Evolutionary conservation across 2,888 invertebrate species (phyloP), one percentile per base, ranked within the genome.

Genomic region (Drosophila trichaetosa): DNA sequence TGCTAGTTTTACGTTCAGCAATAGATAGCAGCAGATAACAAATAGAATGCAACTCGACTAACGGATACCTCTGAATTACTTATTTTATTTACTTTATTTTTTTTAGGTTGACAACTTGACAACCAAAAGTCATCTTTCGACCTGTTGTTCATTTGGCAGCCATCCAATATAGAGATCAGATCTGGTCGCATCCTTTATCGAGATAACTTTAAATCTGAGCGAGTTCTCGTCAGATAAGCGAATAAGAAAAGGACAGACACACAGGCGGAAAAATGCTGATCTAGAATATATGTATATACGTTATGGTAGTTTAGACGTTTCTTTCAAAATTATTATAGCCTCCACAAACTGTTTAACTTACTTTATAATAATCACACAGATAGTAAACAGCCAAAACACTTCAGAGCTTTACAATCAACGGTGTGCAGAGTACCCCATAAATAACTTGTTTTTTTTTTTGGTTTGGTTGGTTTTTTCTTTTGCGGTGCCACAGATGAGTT

Each of bases 1-100:
- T 88, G 77, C 69, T 80, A 91, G 90, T 91, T 89, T 87, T 83
- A 87, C 89, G 80, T 79, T 67, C 77, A 62, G 52, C 46, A 61
- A 65, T 53, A 57, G 49, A 78, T 81, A 71, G 52, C 31, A 77
- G 51, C 10, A n/a, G 13, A 7, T n/a, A 38, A 1, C 5, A 8
- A 1, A 0, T 0, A 16, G 5, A 42, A 33, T 1, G 0, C 18
- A 51, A 1, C 16, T 31, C 33, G 51, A 75, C 76, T 57, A 24
- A 1, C 2, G 38, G 48, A 66, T 75, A 75, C 70, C 62, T 3
- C 13, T n/a, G n/a, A 21, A 8, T 21, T 21, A 13, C 3, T 18
- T 18, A 0, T 21, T 7, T 24, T 46, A 6, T 1, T 33, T 34
- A 4, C 8, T 8, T 31, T 8, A 10, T 31, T 31, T 31, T 31